A percentile compares a stretch with the other conserved stretches of the same genome.
Evolutionary conservation across 2,888 invertebrate genomes (phyloP).

Genomic region (Dasypolia templi): DNA sequence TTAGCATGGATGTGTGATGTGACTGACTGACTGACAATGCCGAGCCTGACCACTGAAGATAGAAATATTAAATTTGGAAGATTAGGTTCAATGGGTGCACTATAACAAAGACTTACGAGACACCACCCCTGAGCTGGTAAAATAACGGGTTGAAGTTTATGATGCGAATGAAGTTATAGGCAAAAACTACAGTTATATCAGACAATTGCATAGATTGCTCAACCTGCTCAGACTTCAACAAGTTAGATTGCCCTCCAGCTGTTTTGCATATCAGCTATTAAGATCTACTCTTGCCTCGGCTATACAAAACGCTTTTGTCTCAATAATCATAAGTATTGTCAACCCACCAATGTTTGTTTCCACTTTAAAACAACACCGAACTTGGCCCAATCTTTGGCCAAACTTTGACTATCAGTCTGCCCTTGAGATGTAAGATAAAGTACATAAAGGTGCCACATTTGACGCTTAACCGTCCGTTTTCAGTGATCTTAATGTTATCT

Average conservation of each 20-base stretch:
- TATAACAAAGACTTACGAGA: not conserved
- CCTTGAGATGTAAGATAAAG: conserved; percentile 69
- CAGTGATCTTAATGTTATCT: conserved; percentile 79
- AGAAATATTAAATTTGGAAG: not conserved
- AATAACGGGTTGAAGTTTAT: not conserved
- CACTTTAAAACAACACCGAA: conserved; percentile 51
- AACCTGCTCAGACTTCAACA: not conserved
- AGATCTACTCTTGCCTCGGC: conserved; percentile 16
- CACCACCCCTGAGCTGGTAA: not conserved
- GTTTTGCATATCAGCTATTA: conserved; percentile 29
- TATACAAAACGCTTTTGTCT: not conserved
- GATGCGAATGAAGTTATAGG: not conserved
- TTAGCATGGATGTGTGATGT: no score
- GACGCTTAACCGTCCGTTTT: conserved; percentile 76
- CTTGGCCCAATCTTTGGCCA: conserved; percentile 41
- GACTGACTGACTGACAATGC: not conserved
- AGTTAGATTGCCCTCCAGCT: conserved; percentile 20
- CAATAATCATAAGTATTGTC: conserved; percentile 28
- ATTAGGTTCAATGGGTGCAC: not conserved
- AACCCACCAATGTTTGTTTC: conserved; percentile 51
- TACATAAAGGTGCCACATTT: conserved; percentile 74
- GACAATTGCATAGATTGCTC: conserved; percentile 1
- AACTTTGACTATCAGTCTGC: conserved; percentile 59
- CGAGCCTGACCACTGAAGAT: no score
- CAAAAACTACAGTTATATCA: not conserved